Percentiles rank a stretch among this genome's conserved stretches.
Evolutionary conservation across 2,113 vertebrate genomes (phyloP).

Genomic region (Procavia capensis): DNA sequence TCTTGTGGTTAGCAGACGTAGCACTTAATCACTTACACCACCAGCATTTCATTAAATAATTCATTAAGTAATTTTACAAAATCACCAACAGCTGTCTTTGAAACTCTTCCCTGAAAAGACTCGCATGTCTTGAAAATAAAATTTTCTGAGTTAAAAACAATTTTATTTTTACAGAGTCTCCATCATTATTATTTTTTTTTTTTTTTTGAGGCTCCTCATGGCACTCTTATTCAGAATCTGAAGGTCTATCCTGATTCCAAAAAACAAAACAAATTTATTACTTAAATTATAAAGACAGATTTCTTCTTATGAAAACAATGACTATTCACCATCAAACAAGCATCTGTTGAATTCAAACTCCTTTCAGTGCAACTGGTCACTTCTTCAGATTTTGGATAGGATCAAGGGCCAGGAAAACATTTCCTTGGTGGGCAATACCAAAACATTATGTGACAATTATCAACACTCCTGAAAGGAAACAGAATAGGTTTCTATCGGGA

Average conservation of each 20-base stretch:
- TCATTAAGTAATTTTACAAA: slow-evolving; percentile 25
- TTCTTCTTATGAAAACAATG: slow-evolving; percentile 23
- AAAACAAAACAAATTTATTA: not conserved
- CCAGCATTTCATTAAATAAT: no score
- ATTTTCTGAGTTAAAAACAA: no score
- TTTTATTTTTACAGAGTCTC: not conserved
- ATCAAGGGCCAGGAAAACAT: not conserved
- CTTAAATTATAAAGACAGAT: slow-evolving; percentile 13
- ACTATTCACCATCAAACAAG: not conserved
- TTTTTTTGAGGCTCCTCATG: not conserved
- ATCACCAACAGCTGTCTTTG: no score
- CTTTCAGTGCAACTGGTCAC: not conserved
- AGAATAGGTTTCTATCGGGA: not conserved
- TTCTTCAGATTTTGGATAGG: slow-evolving; percentile 17
- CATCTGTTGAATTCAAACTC: not conserved
- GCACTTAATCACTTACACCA: no score
- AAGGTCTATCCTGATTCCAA: not conserved
- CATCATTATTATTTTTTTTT: not conserved
- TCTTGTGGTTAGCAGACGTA: no score
- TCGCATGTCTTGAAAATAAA: no score
- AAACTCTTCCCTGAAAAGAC: no score
- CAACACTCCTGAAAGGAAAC: not conserved
- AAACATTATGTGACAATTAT: not conserved
- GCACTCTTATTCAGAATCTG: not conserved
- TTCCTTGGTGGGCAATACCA: not conserved